phyloP scores from a whole-genome alignment of 2,888 invertebrate genomes.

The Lagria hirta region DNA sequence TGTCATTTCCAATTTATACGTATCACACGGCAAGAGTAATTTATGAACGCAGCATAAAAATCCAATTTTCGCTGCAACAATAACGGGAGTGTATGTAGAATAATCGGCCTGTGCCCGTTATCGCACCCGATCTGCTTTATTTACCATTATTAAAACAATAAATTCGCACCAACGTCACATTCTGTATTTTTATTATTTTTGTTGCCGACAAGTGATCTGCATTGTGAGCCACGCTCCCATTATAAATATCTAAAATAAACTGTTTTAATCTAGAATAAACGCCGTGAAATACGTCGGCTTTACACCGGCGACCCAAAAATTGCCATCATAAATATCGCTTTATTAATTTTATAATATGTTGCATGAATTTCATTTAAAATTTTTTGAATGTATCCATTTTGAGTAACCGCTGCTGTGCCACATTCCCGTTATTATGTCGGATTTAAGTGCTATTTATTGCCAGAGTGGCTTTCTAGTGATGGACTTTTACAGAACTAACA shows the following conservation, averaged over 20 bases:
- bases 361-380: slow-evolving; percentile 45
- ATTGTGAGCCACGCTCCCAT: slow-evolving; percentile 54
- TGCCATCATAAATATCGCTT: slow-evolving; percentile 55
- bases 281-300: slow-evolving; percentile 51
- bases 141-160: slow-evolving; percentile 57
- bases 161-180: slow-evolving; percentile 55
- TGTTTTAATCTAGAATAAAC: slow-evolving; percentile 57
- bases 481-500: too few relatives aligned
- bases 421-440: slow-evolving; percentile 5
- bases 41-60: slow-evolving; percentile 53
- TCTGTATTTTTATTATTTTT: slow-evolving; percentile 55
- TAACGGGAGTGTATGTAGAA: slow-evolving; percentile 41
- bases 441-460: slow-evolving; percentile 13
- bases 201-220: slow-evolving; percentile 55
- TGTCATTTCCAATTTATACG: slow-evolving; percentile 45
- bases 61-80: slow-evolving; percentile 51
- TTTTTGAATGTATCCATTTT: slow-evolving; percentile 37
- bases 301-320: slow-evolving; percentile 53
- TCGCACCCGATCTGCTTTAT: slow-evolving; percentile 53
- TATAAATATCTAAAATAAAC: slow-evolving; percentile 58
- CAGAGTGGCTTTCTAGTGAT: too few relatives aligned
- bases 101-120: slow-evolving; percentile 43
- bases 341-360: slow-evolving; percentile 57
- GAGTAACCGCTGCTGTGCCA: slow-evolving; percentile 23
- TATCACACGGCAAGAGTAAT: slow-evolving; percentile 43